Conservation (phyloP, 2,797 vertebrate genomes). For the Hoplostethus mediterraneus region DNA sequence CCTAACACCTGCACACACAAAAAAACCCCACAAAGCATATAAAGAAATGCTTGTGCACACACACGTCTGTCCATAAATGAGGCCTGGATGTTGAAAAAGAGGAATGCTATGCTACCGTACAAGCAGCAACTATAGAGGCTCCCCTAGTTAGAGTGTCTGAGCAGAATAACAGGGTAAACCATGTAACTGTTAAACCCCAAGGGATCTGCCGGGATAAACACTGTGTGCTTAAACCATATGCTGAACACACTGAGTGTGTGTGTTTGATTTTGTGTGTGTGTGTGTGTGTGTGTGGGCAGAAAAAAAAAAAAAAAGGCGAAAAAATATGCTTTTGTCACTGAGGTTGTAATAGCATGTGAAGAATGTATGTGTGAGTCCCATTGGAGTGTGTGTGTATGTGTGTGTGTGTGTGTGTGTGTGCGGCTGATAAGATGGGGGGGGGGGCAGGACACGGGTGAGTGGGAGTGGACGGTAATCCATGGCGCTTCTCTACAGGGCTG, state of each 20-base stretch:
- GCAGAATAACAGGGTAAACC: constrained; percentile 39
- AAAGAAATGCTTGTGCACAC: not conserved
- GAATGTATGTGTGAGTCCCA: constrained; percentile 32
- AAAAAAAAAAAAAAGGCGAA: constrained; percentile 11
- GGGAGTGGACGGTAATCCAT: constrained; percentile 52
- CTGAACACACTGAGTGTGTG: constrained; percentile 23
- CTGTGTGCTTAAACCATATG: constrained; percentile 24
- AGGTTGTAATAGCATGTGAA: constrained; percentile 35
- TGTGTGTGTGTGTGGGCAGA: constrained; percentile 1
- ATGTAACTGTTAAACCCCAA: constrained; percentile 38
- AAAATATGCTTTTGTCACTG: constrained; percentile 38
- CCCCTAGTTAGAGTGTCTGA: constrained; percentile 5
- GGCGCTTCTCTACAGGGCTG: constrained; percentile 36
- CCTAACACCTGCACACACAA: too few species aligned
- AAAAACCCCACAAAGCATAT: not conserved
- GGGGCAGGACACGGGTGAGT: constrained; percentile 44
- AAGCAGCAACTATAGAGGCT: constrained; percentile 11
- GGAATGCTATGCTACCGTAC: constrained; percentile 15
- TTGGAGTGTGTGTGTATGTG: constrained; percentile 25
- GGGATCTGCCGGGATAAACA: constrained; percentile 53
- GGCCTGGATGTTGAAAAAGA: constrained; percentile 43
- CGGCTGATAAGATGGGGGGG: constrained; percentile 60
- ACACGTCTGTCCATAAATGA: constrained; percentile 24
- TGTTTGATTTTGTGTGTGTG: constrained; percentile 7
- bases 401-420: constrained; percentile 38